A percentile compares a stretch with the other conserved stretches of the same genome.
These are phyloP conservation scores for Protodeltote pygarga DNA, from an alignment of 2,888 invertebrate species.

Conservation along the genomic window DNA sequence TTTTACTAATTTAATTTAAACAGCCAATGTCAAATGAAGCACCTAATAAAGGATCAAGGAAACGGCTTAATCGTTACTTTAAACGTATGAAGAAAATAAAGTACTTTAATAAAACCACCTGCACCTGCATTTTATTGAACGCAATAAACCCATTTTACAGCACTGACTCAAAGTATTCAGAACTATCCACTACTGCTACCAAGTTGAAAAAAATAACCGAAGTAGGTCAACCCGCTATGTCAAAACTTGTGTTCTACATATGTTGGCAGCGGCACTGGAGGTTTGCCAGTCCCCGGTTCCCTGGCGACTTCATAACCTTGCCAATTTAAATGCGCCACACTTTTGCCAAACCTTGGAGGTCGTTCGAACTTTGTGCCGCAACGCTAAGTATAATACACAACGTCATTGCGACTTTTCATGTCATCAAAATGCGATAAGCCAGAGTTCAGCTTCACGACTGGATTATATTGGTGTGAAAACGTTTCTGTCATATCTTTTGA, in stretches of 20 bases:
- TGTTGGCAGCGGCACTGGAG: slow-evolving; percentile 71
- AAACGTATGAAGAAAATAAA: slow-evolving; percentile 1
- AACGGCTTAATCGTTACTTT: slow-evolving; percentile 16
- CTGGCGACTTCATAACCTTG: slow-evolving; percentile 58
- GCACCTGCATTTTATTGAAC: slow-evolving; percentile 1
- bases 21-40: too few relatives aligned
- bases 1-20: too few relatives aligned
- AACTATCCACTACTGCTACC: slow-evolving; percentile 16
- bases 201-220: slow-evolving; percentile 46
- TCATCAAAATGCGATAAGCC: slow-evolving; percentile 20
- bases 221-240: slow-evolving; percentile 64
- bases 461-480: slow-evolving; percentile 27
- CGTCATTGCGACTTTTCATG: slow-evolving; percentile 25
- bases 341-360: slow-evolving; percentile 43
- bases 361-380: slow-evolving; percentile 21
- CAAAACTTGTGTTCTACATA: slow-evolving; percentile 72
- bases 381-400: slow-evolving; percentile 24
- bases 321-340: slow-evolving; percentile 54
- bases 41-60: slow-evolving; percentile 9
- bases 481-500: slow-evolving; percentile 1
- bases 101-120: too few relatives aligned
- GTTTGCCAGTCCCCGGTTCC: slow-evolving; percentile 65
- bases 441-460: slow-evolving; percentile 15
- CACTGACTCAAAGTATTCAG: slow-evolving; percentile 25
- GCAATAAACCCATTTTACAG: slow-evolving; percentile 14